Percentiles rank a stretch among this genome's conserved stretches.
Conservation (phyloP, 2,113 vertebrate genomes). For the Dromas ardeola region DNA sequence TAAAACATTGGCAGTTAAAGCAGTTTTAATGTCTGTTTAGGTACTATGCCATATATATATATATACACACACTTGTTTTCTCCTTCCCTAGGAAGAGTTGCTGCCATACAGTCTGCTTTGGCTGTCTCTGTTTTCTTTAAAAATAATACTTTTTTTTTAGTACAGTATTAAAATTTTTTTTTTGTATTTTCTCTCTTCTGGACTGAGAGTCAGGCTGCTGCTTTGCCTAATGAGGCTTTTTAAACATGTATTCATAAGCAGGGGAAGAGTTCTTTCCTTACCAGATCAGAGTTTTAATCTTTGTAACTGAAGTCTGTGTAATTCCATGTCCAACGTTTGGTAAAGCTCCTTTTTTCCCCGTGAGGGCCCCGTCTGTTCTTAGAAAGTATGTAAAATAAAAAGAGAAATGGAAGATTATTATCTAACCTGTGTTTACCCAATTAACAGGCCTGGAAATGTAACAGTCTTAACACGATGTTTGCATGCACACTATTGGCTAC, state of each 20-base stretch:
- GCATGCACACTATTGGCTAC: slow-evolving; percentile 43
- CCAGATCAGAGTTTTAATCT: not conserved
- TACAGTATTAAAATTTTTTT: not conserved
- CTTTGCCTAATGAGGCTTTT: slow-evolving; percentile 27
- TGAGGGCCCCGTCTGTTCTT: not conserved
- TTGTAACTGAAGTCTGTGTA: not conserved
- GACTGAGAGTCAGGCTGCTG: not conserved
- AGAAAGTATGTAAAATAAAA: not conserved
- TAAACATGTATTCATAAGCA: not conserved
- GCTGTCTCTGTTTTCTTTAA: not conserved
- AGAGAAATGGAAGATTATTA: not conserved
- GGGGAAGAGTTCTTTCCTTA: not conserved
- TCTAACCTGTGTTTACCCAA: not conserved
- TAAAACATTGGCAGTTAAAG: not conserved
- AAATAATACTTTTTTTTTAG: not conserved
- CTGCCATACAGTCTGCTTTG: not conserved
- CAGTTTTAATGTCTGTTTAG: not conserved
- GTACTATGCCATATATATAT: not conserved
- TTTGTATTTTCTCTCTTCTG: not conserved
- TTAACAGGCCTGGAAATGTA: not conserved
- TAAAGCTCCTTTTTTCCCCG: slow-evolving; percentile 1
- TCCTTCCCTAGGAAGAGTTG: not conserved
- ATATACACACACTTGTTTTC: not conserved
- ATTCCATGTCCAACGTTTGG: not conserved
- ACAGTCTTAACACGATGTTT: slow-evolving; percentile 33